Base-by-base conservation (phyloP, 2,888 invertebrate genomes). In the Cenopis cana region DNA sequence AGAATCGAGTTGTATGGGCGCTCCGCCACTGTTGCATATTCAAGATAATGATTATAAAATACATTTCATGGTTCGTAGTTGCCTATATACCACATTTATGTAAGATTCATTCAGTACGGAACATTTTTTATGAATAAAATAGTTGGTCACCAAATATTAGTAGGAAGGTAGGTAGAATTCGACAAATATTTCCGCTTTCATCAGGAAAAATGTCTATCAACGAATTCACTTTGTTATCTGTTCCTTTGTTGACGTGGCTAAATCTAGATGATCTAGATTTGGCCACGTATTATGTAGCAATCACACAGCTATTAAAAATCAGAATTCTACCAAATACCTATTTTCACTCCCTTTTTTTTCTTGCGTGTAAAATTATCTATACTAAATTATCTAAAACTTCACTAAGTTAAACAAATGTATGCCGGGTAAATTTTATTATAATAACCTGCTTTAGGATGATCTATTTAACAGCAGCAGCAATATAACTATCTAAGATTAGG, bases 401-500 rank as follows among this genome's bases (percentile, higher is more conserved):
- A 11, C 10, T 3, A 11, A 9, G 10, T 24, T 60, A 4, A 46
- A 52, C 4, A 50, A n/a, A 46, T 33, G 14, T 54, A 24, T 70
- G 54, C 46, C 24, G 52, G 10, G 46, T 55, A 10, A 24, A 65
- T 50, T 18, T 12, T n/a, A 46, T 61, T 67, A 61, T 24, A 17
- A 33, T 1, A 60, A n/a, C 24, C 10, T n/a, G 20, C 46, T 24
- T 29, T 10, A 56, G 50, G 55, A 61, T 38, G 66, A 61, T 38
- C 61, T 29, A 56, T 38, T 61, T 57, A 71, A 67, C 61, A 56
- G 56, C 55, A 71, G 61, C 55, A 55, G 66, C 66, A 61, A 71
- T 67, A 20, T 69, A 70, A 59, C 67, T 76, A 75, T 75, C 60
- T 55, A 67, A 76, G 75, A 74, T 78, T 78, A 73, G 76, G 80